Conservation (phyloP, 2,888 invertebrate genomes). For the Chloromyia formosa region DNA sequence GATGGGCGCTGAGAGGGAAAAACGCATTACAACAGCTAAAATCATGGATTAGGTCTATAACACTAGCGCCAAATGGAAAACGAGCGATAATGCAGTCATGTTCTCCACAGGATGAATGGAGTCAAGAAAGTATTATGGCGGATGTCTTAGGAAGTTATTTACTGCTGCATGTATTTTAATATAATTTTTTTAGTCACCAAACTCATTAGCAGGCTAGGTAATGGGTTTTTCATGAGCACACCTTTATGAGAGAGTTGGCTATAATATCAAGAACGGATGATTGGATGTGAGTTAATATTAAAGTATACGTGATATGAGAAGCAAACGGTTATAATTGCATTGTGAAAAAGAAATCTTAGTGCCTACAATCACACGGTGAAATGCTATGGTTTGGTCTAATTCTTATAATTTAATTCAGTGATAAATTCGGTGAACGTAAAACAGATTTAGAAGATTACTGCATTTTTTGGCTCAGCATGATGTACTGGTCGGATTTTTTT, state of each 20-base stretch:
- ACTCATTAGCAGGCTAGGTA: background rate
- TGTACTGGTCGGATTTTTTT: too few species aligned
- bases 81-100: constrained; percentile 3
- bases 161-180: background rate
- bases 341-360: background rate
- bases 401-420: too few species aligned
- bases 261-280: background rate
- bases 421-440: too few species aligned
- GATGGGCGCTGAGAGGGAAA: background rate
- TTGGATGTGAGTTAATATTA: constrained; percentile 5
- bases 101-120: background rate
- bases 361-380: background rate
- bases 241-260: background rate
- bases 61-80: constrained; percentile 1
- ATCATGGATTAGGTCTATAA: constrained; percentile 9
- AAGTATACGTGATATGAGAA: background rate
- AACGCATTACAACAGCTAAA: constrained; percentile 27
- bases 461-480: too few species aligned
- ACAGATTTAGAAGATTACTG: too few species aligned
- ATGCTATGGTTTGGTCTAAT: background rate
- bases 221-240: constrained; percentile 16
- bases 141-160: background rate
- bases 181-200: constrained; percentile 33
- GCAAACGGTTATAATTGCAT: background rate
- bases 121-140: background rate